Evolutionary conservation across 2,797 vertebrate genomes (phyloP).

Genomic region (Urosaurus nigricauda): DNA sequence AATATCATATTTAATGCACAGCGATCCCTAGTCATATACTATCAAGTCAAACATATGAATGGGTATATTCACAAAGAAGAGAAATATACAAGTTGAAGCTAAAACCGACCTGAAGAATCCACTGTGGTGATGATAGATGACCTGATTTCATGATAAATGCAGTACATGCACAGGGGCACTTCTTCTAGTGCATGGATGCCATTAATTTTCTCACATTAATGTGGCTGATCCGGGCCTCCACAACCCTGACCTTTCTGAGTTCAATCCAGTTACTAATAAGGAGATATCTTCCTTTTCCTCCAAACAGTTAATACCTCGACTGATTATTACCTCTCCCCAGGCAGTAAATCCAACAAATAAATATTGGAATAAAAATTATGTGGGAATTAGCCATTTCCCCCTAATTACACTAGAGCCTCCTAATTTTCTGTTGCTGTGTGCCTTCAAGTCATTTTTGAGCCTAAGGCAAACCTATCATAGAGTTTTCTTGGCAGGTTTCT

Average conservation of each 20-base stretch:
- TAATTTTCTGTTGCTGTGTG: too few species aligned
- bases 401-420: neutral
- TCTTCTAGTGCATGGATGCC: too few species aligned
- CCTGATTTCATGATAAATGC: neutral
- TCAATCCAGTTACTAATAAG: neutral
- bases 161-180: neutral
- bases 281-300: neutral
- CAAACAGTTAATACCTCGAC: neutral
- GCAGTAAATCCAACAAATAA: neutral
- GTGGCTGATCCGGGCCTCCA: neutral
- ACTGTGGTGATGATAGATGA: neutral
- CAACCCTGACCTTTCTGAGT: too few species aligned
- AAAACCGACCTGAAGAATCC: neutral
- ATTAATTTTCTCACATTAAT: neutral
- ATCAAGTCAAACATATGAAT: conserved; percentile 23
- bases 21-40: neutral
- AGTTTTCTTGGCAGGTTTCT: too few species aligned
- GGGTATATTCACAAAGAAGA: neutral
- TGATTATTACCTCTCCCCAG: neutral
- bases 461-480: too few species aligned
- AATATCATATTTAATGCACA: neutral
- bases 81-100: neutral
- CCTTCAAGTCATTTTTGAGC: too few species aligned
- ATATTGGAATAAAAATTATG: neutral
- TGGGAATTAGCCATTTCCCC: neutral